Conservation (phyloP, 2,113 vertebrate species). For the Callorhinus ursinus region DNA sequence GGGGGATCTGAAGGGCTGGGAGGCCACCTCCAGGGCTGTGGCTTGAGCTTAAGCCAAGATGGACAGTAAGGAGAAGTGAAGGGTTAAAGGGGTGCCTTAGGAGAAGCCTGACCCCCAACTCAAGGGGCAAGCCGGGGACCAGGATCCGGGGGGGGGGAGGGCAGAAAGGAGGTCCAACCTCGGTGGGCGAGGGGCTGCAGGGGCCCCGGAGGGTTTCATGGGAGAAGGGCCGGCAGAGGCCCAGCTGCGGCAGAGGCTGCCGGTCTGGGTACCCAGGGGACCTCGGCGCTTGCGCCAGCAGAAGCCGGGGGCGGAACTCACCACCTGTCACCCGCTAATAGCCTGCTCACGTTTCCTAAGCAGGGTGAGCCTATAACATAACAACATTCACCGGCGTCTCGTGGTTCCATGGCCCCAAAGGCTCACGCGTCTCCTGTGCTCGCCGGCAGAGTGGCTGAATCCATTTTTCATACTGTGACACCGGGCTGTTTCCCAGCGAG, state of each 20-base stretch:
- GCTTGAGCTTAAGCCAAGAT: not conserved
- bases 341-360: not conserved
- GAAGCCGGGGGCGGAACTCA: not conserved
- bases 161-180: too few species aligned
- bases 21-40: not conserved
- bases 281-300: not conserved
- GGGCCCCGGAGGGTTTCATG: accelerated
- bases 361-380: accelerated
- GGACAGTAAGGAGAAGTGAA: not conserved
- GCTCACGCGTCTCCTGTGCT: not conserved
- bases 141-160: accelerated
- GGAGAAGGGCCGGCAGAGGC: accelerated
- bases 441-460: accelerated
- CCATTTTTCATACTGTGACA: accelerated
- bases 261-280: not conserved
- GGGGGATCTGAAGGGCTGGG: not conserved
- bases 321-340: not conserved
- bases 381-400: accelerated
- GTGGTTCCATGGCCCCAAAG: accelerated
- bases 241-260: not conserved
- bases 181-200: accelerated
- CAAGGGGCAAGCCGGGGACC: accelerated
- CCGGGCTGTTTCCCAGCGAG: not conserved
- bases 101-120: not conserved
- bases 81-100: accelerated